Percentiles rank a stretch among this genome's conserved stretches.
Conservation (phyloP, 2,113 vertebrate species). For the Gambusia holbrooki region DNA sequence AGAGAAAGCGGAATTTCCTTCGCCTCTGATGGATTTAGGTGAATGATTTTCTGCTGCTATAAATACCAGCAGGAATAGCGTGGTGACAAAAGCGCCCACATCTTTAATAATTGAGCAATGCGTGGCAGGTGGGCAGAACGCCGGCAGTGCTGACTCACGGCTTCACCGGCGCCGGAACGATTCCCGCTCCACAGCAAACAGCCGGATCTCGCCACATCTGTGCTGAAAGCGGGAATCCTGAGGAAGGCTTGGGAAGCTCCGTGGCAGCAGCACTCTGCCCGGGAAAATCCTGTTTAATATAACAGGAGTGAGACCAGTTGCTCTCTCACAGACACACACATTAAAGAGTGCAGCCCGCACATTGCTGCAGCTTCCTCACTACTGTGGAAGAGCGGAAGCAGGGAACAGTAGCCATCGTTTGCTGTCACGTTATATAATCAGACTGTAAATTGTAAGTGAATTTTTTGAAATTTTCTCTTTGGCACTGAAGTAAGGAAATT, state of each 20-base stretch:
- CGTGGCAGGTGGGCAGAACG: constrained; percentile 66
- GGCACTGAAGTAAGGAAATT: neutral
- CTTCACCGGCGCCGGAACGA: constrained; percentile 66
- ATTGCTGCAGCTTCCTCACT: constrained; percentile 70
- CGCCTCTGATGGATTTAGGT: constrained; percentile 13
- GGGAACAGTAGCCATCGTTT: constrained; percentile 59
- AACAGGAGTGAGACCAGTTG: constrained; percentile 60
- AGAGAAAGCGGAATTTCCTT: constrained; percentile 19
- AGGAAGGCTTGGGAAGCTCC: constrained; percentile 75
- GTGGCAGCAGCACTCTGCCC: constrained; percentile 75
- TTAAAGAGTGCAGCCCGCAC: constrained; percentile 42
- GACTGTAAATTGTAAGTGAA: neutral
- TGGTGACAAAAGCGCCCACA: constrained; percentile 61
- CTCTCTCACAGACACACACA: constrained; percentile 48
- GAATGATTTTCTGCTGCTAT: constrained; percentile 44
- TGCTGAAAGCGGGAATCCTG: constrained; percentile 78
- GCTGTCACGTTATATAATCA: neutral
- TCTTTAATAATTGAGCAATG: constrained; percentile 72
- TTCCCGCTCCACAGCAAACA: constrained; percentile 79
- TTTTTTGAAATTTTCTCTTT: neutral
- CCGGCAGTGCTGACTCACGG: constrained; percentile 72
- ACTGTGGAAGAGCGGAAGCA: constrained; percentile 57
- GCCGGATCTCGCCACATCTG: constrained; percentile 53
- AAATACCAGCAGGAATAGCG: constrained; percentile 57
- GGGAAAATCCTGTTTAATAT: constrained; percentile 83